A percentile compares a stretch with the other conserved stretches of the same genome.
Conservation (phyloP, 2,888 invertebrate genomes). For the Temnothorax rugatulus region DNA sequence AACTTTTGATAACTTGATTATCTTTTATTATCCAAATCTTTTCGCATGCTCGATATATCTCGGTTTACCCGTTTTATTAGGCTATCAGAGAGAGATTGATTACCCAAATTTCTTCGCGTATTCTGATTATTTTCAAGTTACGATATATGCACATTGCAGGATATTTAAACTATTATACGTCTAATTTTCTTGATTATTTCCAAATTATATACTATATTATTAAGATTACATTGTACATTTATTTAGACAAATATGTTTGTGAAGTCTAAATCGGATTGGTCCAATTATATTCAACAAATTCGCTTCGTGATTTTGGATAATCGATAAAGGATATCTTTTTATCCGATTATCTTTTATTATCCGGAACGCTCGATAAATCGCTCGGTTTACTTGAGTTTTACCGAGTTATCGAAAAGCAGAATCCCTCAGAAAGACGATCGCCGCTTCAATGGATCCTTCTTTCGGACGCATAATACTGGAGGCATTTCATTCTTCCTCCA, state of each 20-base stretch:
- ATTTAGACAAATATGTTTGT: not conserved
- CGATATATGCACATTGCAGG: not conserved
- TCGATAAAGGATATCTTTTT: not conserved
- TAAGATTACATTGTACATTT: not conserved
- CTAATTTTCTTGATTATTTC: not conserved
- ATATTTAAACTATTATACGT: not conserved
- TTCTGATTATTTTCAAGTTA: not conserved
- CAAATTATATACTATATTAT: not conserved
- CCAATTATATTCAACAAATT: not conserved
- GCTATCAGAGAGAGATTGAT: not conserved
- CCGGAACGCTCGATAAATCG: not conserved
- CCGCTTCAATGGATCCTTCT: slow-evolving; percentile 81
- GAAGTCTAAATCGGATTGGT: not conserved
- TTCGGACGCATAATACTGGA: slow-evolving; percentile 77
- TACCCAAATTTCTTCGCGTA: not conserved
- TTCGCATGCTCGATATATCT: not conserved
- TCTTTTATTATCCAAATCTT: not conserved
- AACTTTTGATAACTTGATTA: not conserved
- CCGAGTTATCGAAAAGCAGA: slow-evolving; percentile 21
- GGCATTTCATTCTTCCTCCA: slow-evolving; percentile 67
- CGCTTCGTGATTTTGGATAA: not conserved
- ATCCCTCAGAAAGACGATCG: slow-evolving; percentile 69
- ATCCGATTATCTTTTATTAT: not conserved
- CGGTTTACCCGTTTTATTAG: not conserved
- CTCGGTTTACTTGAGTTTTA: slow-evolving; percentile 5